Base-by-base conservation (phyloP, 2,888 invertebrate genomes). In the Clivina fossor region DNA sequence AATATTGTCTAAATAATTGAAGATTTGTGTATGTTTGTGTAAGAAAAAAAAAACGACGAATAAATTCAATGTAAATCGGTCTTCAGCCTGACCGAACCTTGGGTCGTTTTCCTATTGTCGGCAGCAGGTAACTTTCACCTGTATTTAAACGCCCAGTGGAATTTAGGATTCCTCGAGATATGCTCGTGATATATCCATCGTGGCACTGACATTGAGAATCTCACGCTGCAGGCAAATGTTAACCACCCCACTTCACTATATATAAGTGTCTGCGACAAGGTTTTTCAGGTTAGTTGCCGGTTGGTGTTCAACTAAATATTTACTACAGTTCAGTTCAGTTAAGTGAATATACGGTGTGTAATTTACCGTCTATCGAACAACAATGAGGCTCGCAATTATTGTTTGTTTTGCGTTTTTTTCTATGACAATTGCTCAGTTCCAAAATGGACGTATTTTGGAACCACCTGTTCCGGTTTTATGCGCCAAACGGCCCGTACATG, bases 401-500 rank as follows among this genome's bases (percentile, higher is more conserved):
- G 41, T 76, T 22, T 68, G 73, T 40, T 65, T 68, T 61, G 71
- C 71, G 46, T 66, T 80, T 56, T 66, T 78, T 56, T 76, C 77
- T 56, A 64, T 78, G 61, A 74, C 76, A 49, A 71, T 75, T 58
- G 87, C 84, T 49, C 89, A 90, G 72, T 88, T 88, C 72, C 83
- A 84, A 49, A 85, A 85, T 67, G 88, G 89, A 22, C 80, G 90
- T 62, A 83, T 87, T 67, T 73, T 91, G 65, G 90, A 90, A 71
- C 83, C 88, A 8, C 91, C 91, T 2, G 81, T 86, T 57, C 88
- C 90, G 11, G 77, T 81, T 16, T 78, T 84, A 37, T 90, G 90
- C 67, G 85, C 88, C 11, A 85, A 88, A 71, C 81, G 90, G 62
- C 76, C 77, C 59, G 81, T 86, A 58, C 86, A 87, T 66, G 86